Base-by-base conservation (phyloP, 2,797 vertebrate species). In the Ispidina picta region DNA sequence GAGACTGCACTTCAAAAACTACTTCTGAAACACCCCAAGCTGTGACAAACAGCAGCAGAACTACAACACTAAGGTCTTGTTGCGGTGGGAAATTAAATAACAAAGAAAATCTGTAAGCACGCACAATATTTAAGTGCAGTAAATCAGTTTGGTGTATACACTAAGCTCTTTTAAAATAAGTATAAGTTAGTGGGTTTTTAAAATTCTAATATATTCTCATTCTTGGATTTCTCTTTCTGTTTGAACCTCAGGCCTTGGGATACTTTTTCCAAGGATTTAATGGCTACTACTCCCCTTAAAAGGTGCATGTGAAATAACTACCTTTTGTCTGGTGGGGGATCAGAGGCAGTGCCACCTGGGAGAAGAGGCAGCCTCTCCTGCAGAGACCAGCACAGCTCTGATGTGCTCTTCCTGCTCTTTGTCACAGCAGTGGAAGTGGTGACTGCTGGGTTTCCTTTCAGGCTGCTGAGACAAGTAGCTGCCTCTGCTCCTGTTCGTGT, bases 101-200 rank as follows among this genome's bases (percentile, higher is more conserved):
- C 5, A 21, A 51, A 46, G 21, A 41, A 85, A 83, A 64, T 6
- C 22, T 75, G 33, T 41, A 48, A 63, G 6, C 6, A 52, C 3
- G 41, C 0, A 0, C 4, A 5, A 64, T 82, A 73, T 44, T 79
- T 65, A 58, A 46, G n/a, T 88, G 10, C 35, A 31, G n/a, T 48
- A 43, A 29, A 22, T 52, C 41, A 28, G 8, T 14, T 19, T 52
- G 29, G 21, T 66, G 1, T 31, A 18, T 23, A 31, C 7, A 72
- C 21, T 20, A 56, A 48, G 13, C 4, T 43, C 10, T 86, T 63
- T 41, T 41, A 37, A 56, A 81, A 83, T 28, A 62, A 12, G 16
- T 0, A 7, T 6, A n/a, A 6, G 2, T 22, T 13, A 25, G 31
- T 26, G 15, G 33, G 7, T 18, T n/a, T 68, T 9, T 26, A 2